These are phyloP conservation scores for Pelodytes ibericus DNA, from an alignment of 2,797 vertebrate genomes.

Conservation along the genomic window DNA sequence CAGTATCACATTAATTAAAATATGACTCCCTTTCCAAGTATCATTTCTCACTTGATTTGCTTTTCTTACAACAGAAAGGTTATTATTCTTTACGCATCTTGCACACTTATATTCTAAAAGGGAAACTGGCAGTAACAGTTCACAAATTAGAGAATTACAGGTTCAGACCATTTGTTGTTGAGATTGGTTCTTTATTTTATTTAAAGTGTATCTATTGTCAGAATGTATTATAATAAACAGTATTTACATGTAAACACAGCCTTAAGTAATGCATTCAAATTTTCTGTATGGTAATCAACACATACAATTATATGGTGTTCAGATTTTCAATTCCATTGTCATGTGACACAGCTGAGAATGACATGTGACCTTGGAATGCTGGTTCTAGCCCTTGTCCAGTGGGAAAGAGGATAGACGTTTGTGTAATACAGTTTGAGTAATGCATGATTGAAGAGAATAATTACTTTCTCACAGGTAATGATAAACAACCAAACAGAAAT, in stretches of 20 bases:
- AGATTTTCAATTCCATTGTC: too few relatives aligned
- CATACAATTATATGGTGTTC: too few relatives aligned
- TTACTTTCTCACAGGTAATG: too few relatives aligned
- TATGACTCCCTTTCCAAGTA: constrained; percentile 5
- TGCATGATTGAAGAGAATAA: too few relatives aligned
- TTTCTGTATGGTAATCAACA: background rate
- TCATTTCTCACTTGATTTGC: constrained; percentile 36
- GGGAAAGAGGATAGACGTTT: too few relatives aligned
- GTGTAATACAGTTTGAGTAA: too few relatives aligned
- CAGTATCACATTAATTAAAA: constrained; percentile 16
- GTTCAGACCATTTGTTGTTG: background rate
- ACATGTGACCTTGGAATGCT: too few relatives aligned
- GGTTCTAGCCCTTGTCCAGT: too few relatives aligned
- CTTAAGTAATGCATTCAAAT: background rate
- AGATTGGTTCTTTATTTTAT: background rate
- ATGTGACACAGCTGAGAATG: too few relatives aligned
- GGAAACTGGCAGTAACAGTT: background rate
- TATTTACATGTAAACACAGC: constrained; percentile 5
- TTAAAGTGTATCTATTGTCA: background rate
- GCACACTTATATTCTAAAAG: background rate
- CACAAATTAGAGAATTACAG: background rate
- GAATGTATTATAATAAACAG: background rate
- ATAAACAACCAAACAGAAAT: too few relatives aligned
- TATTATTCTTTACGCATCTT: background rate
- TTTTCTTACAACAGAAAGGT: constrained; percentile 17